These are phyloP conservation scores for Charina bottae DNA, from an alignment of 2,113 vertebrate genomes.

Conservation along the genomic window DNA sequence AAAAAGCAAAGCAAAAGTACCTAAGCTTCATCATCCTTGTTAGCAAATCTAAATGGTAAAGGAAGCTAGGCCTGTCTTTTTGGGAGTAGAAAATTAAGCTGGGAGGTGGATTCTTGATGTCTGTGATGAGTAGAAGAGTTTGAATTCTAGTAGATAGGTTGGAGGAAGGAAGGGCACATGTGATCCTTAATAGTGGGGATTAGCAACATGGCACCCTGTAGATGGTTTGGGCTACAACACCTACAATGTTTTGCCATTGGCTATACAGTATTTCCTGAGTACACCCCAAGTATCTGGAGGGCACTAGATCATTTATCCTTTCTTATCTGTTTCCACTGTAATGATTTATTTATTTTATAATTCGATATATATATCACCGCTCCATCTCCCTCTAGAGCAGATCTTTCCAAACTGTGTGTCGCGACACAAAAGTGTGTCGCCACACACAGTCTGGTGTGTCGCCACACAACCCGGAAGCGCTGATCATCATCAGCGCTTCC, in stretches of 20 bases:
- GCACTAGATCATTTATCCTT: background rate
- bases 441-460: too few relatives aligned
- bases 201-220: background rate
- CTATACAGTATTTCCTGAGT: background rate
- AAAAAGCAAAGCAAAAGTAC: background rate
- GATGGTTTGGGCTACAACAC: background rate
- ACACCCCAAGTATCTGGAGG: background rate
- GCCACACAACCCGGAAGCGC: too few relatives aligned
- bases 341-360: too few relatives aligned
- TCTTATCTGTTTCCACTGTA: background rate
- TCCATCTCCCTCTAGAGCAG: too few relatives aligned
- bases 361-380: too few relatives aligned
- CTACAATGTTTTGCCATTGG: background rate
- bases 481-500: too few relatives aligned
- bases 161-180: background rate
- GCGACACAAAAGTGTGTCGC: too few relatives aligned
- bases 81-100: background rate
- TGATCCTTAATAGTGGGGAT: background rate
- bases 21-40: background rate
- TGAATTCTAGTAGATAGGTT: background rate
- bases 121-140: too few relatives aligned
- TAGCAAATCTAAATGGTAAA: accelerated
- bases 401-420: too few relatives aligned
- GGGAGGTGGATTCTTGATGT: background rate
- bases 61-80: background rate